Evolutionary conservation across 2,888 invertebrate genomes (phyloP).

Genomic region (Dolomedes plantarius): DNA sequence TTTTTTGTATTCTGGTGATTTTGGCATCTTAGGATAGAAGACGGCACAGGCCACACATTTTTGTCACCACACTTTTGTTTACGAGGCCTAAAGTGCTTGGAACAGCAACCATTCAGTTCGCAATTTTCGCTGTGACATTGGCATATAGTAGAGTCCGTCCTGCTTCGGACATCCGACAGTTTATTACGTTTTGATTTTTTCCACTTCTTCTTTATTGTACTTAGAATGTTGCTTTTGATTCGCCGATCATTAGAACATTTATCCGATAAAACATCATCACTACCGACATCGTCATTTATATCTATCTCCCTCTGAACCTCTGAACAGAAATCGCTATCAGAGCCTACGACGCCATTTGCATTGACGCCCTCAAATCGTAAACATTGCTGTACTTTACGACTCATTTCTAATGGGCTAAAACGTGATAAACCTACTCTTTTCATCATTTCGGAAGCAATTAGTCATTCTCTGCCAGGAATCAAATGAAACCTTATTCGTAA

Average conservation of each 20-base stretch:
- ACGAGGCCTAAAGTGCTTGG: slow-evolving; percentile 39
- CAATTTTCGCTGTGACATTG: slow-evolving; percentile 53
- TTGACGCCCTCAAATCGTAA: slow-evolving; percentile 68
- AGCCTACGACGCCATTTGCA: slow-evolving; percentile 65
- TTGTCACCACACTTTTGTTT: slow-evolving; percentile 48
- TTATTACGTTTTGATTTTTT: slow-evolving; percentile 54
- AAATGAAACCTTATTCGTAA: not conserved
- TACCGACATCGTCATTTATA: not conserved
- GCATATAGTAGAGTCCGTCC: slow-evolving; percentile 48
- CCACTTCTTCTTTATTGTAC: slow-evolving; percentile 51
- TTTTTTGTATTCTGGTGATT: slow-evolving; percentile 34
- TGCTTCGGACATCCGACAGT: slow-evolving; percentile 33
- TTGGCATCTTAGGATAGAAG: slow-evolving; percentile 54
- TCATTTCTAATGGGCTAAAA: slow-evolving; percentile 59
- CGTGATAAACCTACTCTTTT: slow-evolving; percentile 70
- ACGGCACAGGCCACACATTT: slow-evolving; percentile 50
- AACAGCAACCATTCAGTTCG: slow-evolving; percentile 42
- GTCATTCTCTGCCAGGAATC: not conserved
- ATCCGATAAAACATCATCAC: slow-evolving; percentile 13
- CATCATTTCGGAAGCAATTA: slow-evolving; percentile 47
- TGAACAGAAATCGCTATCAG: slow-evolving; percentile 22
- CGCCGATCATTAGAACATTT: slow-evolving; percentile 8
- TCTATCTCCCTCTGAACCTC: slow-evolving; percentile 17
- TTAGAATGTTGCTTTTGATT: slow-evolving; percentile 58
- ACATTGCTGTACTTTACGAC: slow-evolving; percentile 65